Evolutionary conservation across 2,888 invertebrate genomes (phyloP), one percentile per base, ranked within the genome.

Genomic region (Tetranychus truncatus): DNA sequence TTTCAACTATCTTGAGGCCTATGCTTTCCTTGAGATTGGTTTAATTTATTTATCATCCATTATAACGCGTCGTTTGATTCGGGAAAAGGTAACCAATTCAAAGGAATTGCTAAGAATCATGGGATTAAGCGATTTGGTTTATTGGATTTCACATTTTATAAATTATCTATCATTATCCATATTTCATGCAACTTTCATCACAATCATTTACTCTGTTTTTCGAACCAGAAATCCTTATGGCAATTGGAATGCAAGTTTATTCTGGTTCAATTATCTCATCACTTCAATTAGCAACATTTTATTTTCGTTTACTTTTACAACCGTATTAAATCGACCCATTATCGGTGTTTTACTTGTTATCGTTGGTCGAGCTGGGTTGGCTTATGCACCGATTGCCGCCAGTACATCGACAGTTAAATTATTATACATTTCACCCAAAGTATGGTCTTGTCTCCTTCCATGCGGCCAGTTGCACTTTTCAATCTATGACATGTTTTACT

Each of bases 41-140:
- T 34, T 5, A 34, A 34, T 34, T 5, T 34, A 5, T 34, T 34
- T 34, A 34, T 1, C 34, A 1, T 34, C 34, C 34, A 34, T 34
- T 34, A 34, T 34, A 34, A 34, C 34, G 4, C 34, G 34, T 3
- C 34, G 34, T 3, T 34, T 34, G 34, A 34, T 34, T 9, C 77
- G 77, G 45, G 79, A 79, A 76, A 79, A 79, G 45, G 71, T 46
- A 7, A 76, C 76, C 45, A 74, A 77, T 55, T 76, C 77, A 9
- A 78, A 78, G 71, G 79, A 79, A 66, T 65, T 79, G 45, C 65
- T 79, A 20, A 77, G 78, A 66, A 79, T 79, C 78, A 79, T 79
- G 76, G 79, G 79, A 44, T 76, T 79, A 76, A 76, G 77, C 9
- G 78, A 79, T 74, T 75, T 66, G 71, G 74, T 77, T 15, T 79